Base-by-base conservation (phyloP, 1,140 invertebrate genomes). In the Drosophila pallidifrons region DNA sequence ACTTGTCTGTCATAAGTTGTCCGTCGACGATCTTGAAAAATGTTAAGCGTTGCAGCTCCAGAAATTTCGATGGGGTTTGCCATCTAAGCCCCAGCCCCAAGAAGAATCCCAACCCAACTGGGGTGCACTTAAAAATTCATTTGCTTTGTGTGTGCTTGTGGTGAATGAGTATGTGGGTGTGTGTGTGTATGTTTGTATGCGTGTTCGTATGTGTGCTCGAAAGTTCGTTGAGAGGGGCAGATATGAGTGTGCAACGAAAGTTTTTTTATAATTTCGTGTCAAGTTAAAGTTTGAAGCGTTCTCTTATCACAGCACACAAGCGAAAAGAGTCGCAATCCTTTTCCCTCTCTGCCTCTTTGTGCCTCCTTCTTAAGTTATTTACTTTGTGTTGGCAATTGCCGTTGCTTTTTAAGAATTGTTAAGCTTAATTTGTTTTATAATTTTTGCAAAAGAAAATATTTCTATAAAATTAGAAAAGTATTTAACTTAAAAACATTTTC, bases 121-220 rank as follows among this genome's bases (percentile, higher is more conserved):
- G 43, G 10, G 13, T 5, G 54, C 45, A 72, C 69, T 80, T 74
- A 80, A 82, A 88, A 85, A 80, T 82, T 79, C 69, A 87, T 87
- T 87, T 88, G 58, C 69, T 67, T 71, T 66, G 38, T 77, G 32
- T 43, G 13, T 51, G 65, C 30, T 20, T 51, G 54, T 47, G 52
- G 32, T 32, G 32, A 7, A 32, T 32, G 32, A 7, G 32, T 32
- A 32, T 57, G 65, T 32, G 5, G 5, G 20, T 10, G 20, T 63
- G 13, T 51, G 47, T 35, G 43, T 54, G 55, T 61, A 32, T 63
- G 64, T 11, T 11, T 69, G 43, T 76, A 30, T 41, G 8, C 47
- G 63, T 28, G 35, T 49, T 38, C 43, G 46, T 63, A 54, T 32
- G 7, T 43, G 35, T 16, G 46, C 52, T 63, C 54, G 35, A 58